Percentiles rank a stretch among this genome's conserved stretches.
phyloP scores from a whole-genome alignment of 2,113 vertebrate species.

The Turdus rufiventris region DNA sequence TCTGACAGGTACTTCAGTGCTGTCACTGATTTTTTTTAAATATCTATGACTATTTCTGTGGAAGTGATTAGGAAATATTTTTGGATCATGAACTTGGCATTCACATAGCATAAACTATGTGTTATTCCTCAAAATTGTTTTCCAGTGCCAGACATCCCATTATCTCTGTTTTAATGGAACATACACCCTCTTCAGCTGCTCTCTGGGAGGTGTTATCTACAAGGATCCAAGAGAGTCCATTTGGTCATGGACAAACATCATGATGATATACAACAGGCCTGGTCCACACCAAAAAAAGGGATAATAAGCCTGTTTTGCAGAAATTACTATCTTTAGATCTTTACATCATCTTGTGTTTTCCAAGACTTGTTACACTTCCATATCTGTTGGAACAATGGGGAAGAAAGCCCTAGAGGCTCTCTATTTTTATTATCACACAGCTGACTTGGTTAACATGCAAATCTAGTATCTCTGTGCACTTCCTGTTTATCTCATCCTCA shows the following conservation, averaged over 20 bases:
- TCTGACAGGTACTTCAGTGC: background rate
- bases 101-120: background rate
- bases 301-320: background rate
- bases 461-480: background rate
- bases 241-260: background rate
- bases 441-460: background rate
- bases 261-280: background rate
- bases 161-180: constrained; percentile 2
- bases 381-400: background rate
- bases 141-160: background rate
- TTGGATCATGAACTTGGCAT: background rate
- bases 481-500: background rate
- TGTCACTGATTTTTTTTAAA: background rate
- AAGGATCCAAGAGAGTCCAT: background rate
- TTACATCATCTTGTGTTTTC: background rate
- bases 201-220: background rate
- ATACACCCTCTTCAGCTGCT: background rate
- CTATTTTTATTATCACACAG: background rate
- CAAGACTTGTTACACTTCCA: background rate
- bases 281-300: background rate
- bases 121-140: background rate
- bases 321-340: background rate
- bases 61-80: background rate
- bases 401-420: background rate
- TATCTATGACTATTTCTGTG: background rate